Percentiles rank a stretch among this genome's conserved stretches.
Conservation (phyloP, 2,113 vertebrate species). For the Megaceryle torquata region DNA sequence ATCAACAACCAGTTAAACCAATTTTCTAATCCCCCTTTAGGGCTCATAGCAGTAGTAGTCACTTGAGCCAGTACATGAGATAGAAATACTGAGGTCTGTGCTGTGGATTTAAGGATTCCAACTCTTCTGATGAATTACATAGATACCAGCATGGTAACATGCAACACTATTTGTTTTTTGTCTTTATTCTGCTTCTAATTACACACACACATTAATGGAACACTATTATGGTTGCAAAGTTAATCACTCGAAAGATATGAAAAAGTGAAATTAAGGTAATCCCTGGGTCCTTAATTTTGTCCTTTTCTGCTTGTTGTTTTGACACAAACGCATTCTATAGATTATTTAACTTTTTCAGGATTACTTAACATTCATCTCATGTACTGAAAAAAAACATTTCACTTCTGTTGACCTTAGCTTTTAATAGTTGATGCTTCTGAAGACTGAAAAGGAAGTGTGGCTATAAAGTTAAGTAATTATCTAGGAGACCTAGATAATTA, state of each 20-base stretch:
- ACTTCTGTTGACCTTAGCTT: constrained; percentile 5
- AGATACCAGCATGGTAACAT: neutral
- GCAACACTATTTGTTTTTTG: neutral
- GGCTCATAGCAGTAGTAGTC: neutral
- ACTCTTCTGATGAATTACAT: neutral
- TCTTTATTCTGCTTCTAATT: neutral
- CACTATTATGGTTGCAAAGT: neutral
- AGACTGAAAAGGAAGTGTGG: neutral
- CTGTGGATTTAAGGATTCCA: neutral
- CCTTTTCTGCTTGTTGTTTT: neutral
- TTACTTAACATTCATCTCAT: neutral
- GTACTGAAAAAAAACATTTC: neutral
- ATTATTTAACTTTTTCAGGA: neutral
- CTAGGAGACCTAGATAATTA: neutral
- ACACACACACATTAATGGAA: neutral
- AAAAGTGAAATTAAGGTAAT: neutral
- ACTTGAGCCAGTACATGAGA: too few relatives aligned
- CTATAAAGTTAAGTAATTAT: neutral
- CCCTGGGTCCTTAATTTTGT: neutral
- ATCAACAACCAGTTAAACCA: neutral
- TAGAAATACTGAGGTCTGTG: neutral
- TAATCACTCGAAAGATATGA: neutral
- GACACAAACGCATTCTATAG: neutral
- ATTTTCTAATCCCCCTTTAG: neutral
- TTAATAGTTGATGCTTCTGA: neutral